Evolutionary conservation across 2,113 vertebrate genomes (phyloP), one percentile per base, ranked within the genome.

Genomic region (Coreoperca whiteheadi): DNA sequence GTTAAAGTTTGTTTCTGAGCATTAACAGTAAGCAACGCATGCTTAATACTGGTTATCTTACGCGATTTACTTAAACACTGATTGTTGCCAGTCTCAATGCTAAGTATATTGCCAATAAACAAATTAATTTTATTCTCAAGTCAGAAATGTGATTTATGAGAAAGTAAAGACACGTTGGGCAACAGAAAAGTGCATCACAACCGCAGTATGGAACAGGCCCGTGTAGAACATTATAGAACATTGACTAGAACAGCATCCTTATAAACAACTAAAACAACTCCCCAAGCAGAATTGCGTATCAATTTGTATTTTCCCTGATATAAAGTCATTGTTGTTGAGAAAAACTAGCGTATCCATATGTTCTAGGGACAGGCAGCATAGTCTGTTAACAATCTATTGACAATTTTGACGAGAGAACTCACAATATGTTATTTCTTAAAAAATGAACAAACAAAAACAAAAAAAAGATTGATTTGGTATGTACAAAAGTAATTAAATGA

Each of bases 321-420:
- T 71, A 37, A 67, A 73, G 8, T 11, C 0, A 0, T 32, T 59
- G 18, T 53, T 41, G 21, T 43, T 32, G 2, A 57, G 6, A 7
- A 46, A 70, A 70, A 56, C n/a, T 14, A 41, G 16, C 59, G 61
- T 72, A 51, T 23, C 8, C 23, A 66, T 37, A 53, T 51, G 46
- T 39, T 71, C 43, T 46, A 25, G 1, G 20, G 25, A 32, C 23
- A 76, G 48, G 28, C 21, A 54, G 23, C 10, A 21, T 50, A 37
- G 10, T 67, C 43, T 75, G 68, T 50, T 76, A 25, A 65, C 15
- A 61, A 68, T 43, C 46, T 50, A 81, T 77, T 12, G 11, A 69
- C 30, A 64, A 43, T n/a, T 81, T 70, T 57, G 12, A 75, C 16
- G 9, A 14, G 25, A 25, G 2, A 50, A 54, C 9, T 37, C 2